These are phyloP conservation scores for Donacobius atricapilla DNA, from an alignment of 2,113 vertebrate genomes.

Conservation along the genomic window DNA sequence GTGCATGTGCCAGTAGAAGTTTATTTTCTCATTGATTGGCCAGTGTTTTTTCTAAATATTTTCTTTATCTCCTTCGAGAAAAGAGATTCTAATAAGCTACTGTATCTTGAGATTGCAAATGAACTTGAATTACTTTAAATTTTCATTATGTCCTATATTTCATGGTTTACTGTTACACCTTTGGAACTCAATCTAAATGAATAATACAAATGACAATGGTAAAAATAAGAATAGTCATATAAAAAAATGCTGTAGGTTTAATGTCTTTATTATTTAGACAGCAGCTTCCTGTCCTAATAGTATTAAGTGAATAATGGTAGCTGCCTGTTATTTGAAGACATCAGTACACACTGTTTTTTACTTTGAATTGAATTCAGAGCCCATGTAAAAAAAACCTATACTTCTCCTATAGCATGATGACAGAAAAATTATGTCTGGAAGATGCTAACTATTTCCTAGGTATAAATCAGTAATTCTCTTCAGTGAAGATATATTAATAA, in stretches of 20 bases:
- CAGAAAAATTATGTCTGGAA: not conserved
- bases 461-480: slow-evolving; percentile 33
- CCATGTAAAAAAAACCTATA: not conserved
- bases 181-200: not conserved
- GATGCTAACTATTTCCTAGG: not conserved
- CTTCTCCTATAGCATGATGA: not conserved
- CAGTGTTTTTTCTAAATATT: not conserved
- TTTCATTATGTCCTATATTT: not conserved
- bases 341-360: not conserved
- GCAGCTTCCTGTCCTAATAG: not conserved
- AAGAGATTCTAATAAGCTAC: not conserved
- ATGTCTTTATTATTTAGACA: not conserved
- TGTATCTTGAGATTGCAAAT: not conserved
- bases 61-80: not conserved
- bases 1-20: not conserved
- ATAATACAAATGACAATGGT: not conserved
- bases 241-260: not conserved
- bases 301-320: not conserved
- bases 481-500: not conserved
- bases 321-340: not conserved
- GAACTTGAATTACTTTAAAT: not conserved
- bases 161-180: not conserved
- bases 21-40: not conserved
- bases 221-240: not conserved
- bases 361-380: not conserved